Conservation (phyloP, 2,888 invertebrate genomes). For the Coenonympha arcania region DNA sequence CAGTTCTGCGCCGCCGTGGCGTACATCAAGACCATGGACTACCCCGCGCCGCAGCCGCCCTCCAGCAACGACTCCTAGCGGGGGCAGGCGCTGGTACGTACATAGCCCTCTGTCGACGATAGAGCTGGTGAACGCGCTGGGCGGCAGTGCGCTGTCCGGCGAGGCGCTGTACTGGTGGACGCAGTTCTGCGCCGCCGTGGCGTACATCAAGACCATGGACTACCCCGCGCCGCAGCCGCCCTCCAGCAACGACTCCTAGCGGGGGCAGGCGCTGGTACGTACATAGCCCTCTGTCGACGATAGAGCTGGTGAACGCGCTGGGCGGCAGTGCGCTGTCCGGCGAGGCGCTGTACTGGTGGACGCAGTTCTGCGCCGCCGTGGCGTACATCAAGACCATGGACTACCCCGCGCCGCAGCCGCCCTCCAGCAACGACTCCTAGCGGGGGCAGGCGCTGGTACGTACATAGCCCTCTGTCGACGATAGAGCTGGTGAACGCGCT, state of each 20-base stretch:
- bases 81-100: conserved; percentile 35
- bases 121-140: no score
- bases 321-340: conserved; percentile 87
- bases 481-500: no score
- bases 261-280: conserved; percentile 35
- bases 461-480: no score
- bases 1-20: conserved; percentile 97
- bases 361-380: conserved; percentile 96
- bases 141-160: no score
- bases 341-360: conserved; percentile 98
- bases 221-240: no score
- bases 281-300: no score
- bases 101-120: no score
- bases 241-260: conserved; percentile 48
- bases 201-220: no score
- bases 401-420: conserved; percentile 68
- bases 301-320: conserved; percentile 95
- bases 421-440: conserved; percentile 47
- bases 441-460: conserved; percentile 38
- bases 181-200: no score
- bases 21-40: conserved; percentile 98
- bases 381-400: conserved; percentile 99
- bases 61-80: conserved; percentile 48
- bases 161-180: no score
- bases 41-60: conserved; percentile 55